Base-by-base conservation (phyloP, 2,888 invertebrate genomes). In the Isoperla grammatica region DNA sequence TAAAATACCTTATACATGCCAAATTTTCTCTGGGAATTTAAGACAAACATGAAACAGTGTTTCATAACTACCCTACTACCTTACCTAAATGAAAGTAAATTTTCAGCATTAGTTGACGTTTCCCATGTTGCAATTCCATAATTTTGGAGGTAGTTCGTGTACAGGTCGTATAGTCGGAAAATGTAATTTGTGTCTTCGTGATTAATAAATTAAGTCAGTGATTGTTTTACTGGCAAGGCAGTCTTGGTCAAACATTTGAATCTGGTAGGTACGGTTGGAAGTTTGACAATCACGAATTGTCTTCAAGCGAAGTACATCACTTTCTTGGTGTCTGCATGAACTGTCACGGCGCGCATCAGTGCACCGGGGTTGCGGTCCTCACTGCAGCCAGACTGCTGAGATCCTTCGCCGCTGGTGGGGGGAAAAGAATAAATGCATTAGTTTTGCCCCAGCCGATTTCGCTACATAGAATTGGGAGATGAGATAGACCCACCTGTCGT, bases 271-370 rank as follows among this genome's bases (percentile, higher is more conserved):
- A 6, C 5, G 29, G 29, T 29, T 29, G 29, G 29, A 29, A 29
- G 29, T 29, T 29, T 29, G 29, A 29, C 5, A 29, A n/a, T n/a
- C n/a, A n/a, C n/a, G n/a, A n/a, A n/a, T n/a, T 43, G 43, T n/a
- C 35, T 37, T 83, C 88, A 99, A 74, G 99, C 99, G 78, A 99
- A 99, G 82, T 99, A 99, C 99, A 99, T 99, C 75, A 99, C 99
- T 81, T 96, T 95, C 79, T 96, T 96, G 72, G 99, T 97, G 78
- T 99, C 96, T 29, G 96, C 95, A 79, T 99, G 99, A 61, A 99
- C 98, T 15, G 97, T 96, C 69, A 99, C 97, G 64, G 99, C 99
- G 68, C 98, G 83, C 42, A 97, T 95, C 95, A 98, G 94, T 64
- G 96, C 96, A 64, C 94, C 91, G 29, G 95, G 95, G 64, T 95